Conservation (phyloP, 2,113 vertebrate species). For the Forbesichthys papilliferus region DNA sequence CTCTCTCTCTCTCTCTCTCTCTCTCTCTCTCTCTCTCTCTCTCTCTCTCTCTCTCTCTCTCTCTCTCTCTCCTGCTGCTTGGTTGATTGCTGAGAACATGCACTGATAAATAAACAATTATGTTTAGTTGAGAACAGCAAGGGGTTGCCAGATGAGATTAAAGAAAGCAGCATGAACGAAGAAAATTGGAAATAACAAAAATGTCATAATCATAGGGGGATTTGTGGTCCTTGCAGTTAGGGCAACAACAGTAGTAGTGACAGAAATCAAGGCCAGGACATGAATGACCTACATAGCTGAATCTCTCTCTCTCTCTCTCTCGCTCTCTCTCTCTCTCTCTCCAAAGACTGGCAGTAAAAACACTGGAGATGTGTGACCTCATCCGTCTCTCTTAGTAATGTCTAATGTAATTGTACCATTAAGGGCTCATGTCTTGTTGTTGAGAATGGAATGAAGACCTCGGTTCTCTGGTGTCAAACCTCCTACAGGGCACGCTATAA, state of each 20-base stretch:
- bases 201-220: neutral
- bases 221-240: slow-evolving; percentile 1
- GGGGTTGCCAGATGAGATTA: slow-evolving; percentile 16
- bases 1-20: too few relatives aligned
- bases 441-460: slow-evolving; percentile 44
- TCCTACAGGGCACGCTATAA: slow-evolving; percentile 11
- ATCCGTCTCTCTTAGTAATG: slow-evolving; percentile 15
- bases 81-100: slow-evolving; percentile 34
- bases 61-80: slow-evolving; percentile 3
- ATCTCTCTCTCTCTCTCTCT: slow-evolving; percentile 22
- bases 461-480: slow-evolving; percentile 35
- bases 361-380: slow-evolving; percentile 58
- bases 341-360: slow-evolving; percentile 52
- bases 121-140: slow-evolving; percentile 14
- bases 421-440: slow-evolving; percentile 48
- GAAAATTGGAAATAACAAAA: slow-evolving; percentile 1
- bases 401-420: slow-evolving; percentile 51
- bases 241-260: slow-evolving; percentile 15
- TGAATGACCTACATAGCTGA: slow-evolving; percentile 50
- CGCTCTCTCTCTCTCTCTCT: slow-evolving; percentile 1
- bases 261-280: slow-evolving; percentile 24
- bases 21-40: too few relatives aligned
- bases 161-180: slow-evolving; percentile 22
- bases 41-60: too few relatives aligned
- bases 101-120: slow-evolving; percentile 50